These are phyloP conservation scores for Saccostrea glomerata DNA, from an alignment of 1,140 invertebrate species.

Conservation along the genomic window DNA sequence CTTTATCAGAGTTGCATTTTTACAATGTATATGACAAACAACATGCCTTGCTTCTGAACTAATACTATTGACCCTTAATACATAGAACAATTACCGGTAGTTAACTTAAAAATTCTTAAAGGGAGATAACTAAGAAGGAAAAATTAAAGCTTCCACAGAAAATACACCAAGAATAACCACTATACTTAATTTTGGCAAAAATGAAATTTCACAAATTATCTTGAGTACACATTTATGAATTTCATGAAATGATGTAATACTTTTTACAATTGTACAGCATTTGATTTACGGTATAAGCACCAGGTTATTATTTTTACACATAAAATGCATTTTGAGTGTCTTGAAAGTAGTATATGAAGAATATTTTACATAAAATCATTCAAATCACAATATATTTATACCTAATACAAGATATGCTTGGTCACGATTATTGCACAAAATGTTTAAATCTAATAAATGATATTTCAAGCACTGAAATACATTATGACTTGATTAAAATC, in stretches of 20 bases:
- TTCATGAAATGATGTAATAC: not conserved
- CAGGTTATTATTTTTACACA: not conserved
- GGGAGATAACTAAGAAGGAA: not conserved
- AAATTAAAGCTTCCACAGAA: not conserved
- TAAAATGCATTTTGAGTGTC: not conserved
- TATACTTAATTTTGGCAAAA: not conserved
- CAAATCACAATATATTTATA: not conserved
- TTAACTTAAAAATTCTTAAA: too few species aligned
- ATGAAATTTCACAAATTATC: not conserved
- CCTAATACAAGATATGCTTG: conserved; percentile 12
- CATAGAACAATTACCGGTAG: too few species aligned
- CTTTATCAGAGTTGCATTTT: too few species aligned
- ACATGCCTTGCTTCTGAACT: too few species aligned
- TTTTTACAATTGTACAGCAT: not conserved
- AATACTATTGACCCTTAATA: too few species aligned
- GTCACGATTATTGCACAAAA: conserved; percentile 30
- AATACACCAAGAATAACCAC: not conserved
- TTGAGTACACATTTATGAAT: not conserved
- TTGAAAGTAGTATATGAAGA: not conserved
- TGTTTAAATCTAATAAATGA: not conserved
- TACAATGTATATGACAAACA: too few species aligned
- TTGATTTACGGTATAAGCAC: conserved; percentile 15
- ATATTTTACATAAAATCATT: not conserved
- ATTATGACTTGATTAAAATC: not conserved
- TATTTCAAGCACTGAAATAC: not conserved